Base-by-base conservation (phyloP, 2,113 vertebrate genomes). In the Jaculus jaculus region DNA sequence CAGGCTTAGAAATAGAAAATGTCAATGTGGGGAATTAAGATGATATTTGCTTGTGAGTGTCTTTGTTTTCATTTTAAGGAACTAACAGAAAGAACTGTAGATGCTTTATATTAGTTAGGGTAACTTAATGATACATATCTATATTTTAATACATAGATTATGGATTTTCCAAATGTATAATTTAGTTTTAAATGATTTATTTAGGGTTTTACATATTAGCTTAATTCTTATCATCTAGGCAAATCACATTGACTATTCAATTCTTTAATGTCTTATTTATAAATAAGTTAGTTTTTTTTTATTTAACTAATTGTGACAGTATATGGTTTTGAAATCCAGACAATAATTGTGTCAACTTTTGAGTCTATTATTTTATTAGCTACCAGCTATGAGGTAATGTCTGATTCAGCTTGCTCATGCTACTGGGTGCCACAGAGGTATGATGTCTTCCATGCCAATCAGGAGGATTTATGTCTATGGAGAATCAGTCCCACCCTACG, bases 331-430 rank as follows among this genome's bases (percentile, higher is more conserved):
- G 42, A 92, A 83, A 30, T 74, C 13, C 86, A 54, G 80, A 81
- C 94, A 92, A 94, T 74, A 73, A 92, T 90, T n/a, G 0, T 47
- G 92, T 88, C 91, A 94, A 84, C 84, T 73, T 96, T 84, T 84
- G 61, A 92, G 60, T 84, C 20, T 92, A 66, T 93, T 91, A 74
- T 78, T 96, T 96, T 92, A 91, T 91, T 92, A 87, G 72, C 84
- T 94, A 93, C 92, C 92, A 90, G 34, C 61, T 75, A 37, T 96
- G 92, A 96, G 93, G 91, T 97, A 85, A 94, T 92, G 61, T 73
- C 65, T 94, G 92, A 94, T 93, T 96, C 94, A 95, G 75, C 65
- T 94, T 92, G 60, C 88, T 74, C 74, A 51, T 73, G 65, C 68
- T 89, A 73, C 66, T 96, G 65, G 85, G 79, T 26, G 68, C 73